Evolutionary conservation across 2,113 vertebrate species (phyloP).

Genomic region (Okapia johnstoni): DNA sequence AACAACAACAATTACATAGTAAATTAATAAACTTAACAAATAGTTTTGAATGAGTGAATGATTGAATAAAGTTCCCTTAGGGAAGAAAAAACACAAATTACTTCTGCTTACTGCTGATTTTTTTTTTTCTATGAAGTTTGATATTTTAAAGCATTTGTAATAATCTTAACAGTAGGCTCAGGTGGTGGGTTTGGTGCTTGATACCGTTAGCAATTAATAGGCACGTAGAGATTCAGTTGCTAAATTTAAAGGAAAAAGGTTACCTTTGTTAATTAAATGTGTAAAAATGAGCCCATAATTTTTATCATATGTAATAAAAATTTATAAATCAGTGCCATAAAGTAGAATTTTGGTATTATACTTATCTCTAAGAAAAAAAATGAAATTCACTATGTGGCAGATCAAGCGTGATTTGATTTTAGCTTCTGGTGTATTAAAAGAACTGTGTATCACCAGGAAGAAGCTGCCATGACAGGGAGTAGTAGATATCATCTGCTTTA

Average conservation of each 20-base stretch:
- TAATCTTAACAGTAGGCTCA: background rate
- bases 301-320: background rate
- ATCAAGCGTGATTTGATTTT: background rate
- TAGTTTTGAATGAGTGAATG: background rate
- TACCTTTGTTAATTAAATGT: conserved; percentile 4
- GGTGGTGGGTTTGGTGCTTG: background rate
- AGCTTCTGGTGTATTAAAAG: background rate
- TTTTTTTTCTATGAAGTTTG: background rate
- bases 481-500: background rate
- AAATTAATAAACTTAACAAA: background rate
- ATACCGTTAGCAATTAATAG: background rate
- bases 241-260: background rate
- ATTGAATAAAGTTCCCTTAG: background rate
- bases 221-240: background rate
- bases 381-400: background rate
- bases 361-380: background rate
- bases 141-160: background rate
- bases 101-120: background rate
- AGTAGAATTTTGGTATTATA: background rate
- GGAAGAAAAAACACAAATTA: conserved; percentile 18
- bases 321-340: background rate
- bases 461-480: background rate
- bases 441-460: background rate
- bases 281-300: background rate
- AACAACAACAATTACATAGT: background rate